These are phyloP conservation scores for Poeciliopsis infans DNA, from an alignment of 2,797 vertebrate species.

Conservation along the genomic window DNA sequence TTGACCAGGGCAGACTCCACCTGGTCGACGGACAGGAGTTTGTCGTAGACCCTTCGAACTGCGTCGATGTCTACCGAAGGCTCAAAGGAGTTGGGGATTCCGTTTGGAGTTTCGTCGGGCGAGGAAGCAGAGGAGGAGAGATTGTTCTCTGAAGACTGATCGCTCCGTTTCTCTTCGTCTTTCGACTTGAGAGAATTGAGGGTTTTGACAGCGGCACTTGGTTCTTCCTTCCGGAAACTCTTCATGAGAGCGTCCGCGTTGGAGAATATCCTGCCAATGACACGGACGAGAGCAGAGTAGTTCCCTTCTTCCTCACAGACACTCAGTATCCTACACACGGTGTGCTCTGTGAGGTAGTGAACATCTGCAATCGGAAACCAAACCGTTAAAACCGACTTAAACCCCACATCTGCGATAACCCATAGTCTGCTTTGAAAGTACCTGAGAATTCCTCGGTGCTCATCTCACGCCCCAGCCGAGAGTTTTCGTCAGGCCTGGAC, in stretches of 20 bases:
- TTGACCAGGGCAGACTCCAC: conserved; percentile 95
- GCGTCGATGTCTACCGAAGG: conserved; percentile 91
- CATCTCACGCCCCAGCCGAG: conserved; percentile 85
- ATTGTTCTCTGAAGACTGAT: conserved; percentile 77
- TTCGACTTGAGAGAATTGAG: conserved; percentile 85
- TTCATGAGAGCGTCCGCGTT: conserved; percentile 91
- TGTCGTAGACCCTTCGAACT: conserved; percentile 91
- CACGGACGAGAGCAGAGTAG: conserved; percentile 90
- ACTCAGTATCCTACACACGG: conserved; percentile 89
- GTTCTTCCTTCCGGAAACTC: conserved; percentile 91
- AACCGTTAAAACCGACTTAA: background rate
- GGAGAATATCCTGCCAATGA: conserved; percentile 94
- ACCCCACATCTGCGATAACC: background rate
- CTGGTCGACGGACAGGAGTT: conserved; percentile 90
- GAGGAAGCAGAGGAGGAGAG: conserved; percentile 80
- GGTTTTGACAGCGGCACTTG: conserved; percentile 81
- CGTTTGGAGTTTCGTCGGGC: conserved; percentile 81
- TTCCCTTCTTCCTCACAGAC: conserved; percentile 90
- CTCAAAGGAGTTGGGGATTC: conserved; percentile 81
- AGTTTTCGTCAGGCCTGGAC: conserved; percentile 84
- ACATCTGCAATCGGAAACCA: conserved; percentile 83
- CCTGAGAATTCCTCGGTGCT: conserved; percentile 92
- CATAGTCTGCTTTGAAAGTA: conserved; percentile 64
- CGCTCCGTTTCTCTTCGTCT: conserved; percentile 85
- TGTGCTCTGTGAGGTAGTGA: conserved; percentile 91